Conservation (phyloP, 2,797 vertebrate species). For the Petrocephalus schoutedeni region DNA sequence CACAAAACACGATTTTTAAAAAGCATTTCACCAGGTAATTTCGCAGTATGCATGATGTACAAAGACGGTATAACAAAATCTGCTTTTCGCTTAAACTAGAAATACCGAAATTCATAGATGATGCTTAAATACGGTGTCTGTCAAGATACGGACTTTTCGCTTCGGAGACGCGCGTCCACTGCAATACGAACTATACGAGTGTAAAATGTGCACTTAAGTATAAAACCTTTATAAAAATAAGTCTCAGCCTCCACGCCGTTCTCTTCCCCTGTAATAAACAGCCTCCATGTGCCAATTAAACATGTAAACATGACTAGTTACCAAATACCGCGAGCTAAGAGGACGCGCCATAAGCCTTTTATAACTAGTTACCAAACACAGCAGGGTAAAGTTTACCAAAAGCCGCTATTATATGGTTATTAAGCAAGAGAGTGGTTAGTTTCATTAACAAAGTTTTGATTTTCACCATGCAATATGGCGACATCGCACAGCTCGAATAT, state of each 20-base stretch:
- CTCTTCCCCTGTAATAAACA: background rate
- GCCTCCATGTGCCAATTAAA: background rate
- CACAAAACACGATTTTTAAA: background rate
- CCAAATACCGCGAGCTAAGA: background rate
- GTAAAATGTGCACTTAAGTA: background rate
- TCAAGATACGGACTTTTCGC: background rate
- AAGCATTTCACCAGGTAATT: background rate
- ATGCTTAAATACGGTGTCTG: background rate
- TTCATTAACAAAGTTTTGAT: background rate
- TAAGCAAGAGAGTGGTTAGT: background rate
- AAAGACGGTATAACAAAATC: background rate
- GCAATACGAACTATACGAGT: background rate
- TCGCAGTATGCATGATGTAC: background rate
- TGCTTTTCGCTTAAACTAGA: background rate
- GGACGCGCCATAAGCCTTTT: background rate
- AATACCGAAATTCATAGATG: background rate
- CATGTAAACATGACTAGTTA: constrained; percentile 10
- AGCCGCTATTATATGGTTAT: background rate
- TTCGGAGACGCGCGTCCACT: background rate
- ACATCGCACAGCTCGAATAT: constrained; percentile 13
- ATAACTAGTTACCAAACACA: constrained; percentile 10
- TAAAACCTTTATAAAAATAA: background rate
- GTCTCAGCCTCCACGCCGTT: background rate
- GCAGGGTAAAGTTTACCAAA: background rate
- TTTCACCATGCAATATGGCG: constrained; percentile 3